Percentiles rank a stretch among this genome's conserved stretches.
These are phyloP conservation scores for Steromphala cineraria DNA, from an alignment of 2,888 invertebrate genomes.

Conservation along the genomic window DNA sequence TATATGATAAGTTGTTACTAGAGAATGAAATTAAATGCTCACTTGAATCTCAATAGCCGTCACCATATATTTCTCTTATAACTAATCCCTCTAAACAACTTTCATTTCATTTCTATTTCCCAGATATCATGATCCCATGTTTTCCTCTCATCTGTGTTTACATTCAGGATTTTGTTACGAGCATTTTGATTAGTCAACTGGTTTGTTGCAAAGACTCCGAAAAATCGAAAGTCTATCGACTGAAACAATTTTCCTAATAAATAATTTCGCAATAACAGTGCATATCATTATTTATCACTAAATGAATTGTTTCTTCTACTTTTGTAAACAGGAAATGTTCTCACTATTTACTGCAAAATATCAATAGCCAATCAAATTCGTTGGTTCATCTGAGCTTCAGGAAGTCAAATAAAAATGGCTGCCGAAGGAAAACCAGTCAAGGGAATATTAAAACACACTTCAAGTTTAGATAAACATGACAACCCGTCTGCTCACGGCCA, in stretches of 20 bases:
- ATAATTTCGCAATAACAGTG: neutral
- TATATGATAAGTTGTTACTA: too few species aligned
- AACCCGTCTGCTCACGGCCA: constrained; percentile 6
- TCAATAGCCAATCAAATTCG: neutral
- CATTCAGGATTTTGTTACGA: neutral
- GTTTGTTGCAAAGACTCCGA: neutral
- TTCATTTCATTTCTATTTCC: neutral
- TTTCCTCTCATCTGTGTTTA: constrained; percentile 14
- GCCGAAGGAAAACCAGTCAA: constrained; percentile 85
- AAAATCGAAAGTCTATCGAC: neutral
- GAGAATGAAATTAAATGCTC: too few species aligned
- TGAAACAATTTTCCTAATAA: neutral
- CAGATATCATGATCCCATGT: neutral
- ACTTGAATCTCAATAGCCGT: too few species aligned
- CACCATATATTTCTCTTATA: neutral
- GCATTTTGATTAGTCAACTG: neutral
- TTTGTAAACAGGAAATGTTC: neutral
- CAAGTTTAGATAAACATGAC: constrained; percentile 85
- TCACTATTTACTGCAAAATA: neutral
- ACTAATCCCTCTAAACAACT: neutral
- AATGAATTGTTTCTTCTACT: neutral
- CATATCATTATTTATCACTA: neutral
- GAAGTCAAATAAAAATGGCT: constrained; percentile 59
- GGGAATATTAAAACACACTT: constrained; percentile 93
- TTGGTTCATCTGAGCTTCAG: neutral